A percentile compares a stretch with the other conserved stretches of the same genome.
Conservation (phyloP, 2,888 invertebrate genomes). For the Yponomeuta plumbellus region DNA sequence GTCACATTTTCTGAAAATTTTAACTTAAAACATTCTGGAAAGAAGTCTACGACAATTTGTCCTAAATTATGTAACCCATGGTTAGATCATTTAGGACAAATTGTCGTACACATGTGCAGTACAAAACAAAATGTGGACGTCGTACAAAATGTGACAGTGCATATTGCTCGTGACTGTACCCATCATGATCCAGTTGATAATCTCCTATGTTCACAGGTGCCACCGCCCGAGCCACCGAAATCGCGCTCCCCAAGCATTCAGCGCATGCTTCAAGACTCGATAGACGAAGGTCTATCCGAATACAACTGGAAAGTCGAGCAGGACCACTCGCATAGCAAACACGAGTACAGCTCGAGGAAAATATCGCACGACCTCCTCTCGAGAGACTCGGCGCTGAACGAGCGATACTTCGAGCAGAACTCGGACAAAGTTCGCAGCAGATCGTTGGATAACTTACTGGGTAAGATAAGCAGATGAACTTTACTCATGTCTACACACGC, state of each 20-base stretch:
- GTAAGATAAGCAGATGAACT: background rate
- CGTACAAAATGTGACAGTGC: too few species aligned
- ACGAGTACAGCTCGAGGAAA: constrained; percentile 74
- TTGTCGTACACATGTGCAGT: too few species aligned
- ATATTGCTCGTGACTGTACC: too few species aligned
- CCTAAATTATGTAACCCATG: too few species aligned
- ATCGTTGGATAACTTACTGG: constrained; percentile 88
- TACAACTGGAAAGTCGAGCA: constrained; percentile 67
- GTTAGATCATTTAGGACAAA: too few species aligned
- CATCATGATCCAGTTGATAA: too few species aligned
- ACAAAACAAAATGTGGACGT: too few species aligned
- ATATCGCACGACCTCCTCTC: constrained; percentile 87
- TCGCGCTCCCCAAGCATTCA: constrained; percentile 68
- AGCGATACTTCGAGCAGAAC: constrained; percentile 87
- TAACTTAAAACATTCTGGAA: too few species aligned
- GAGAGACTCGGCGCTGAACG: constrained; percentile 89
- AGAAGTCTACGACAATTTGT: too few species aligned
- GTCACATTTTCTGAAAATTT: too few species aligned
- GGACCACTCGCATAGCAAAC: constrained; percentile 38
- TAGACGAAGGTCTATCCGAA: constrained; percentile 60
- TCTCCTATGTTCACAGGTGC: constrained; percentile 56
- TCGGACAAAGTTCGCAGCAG: constrained; percentile 85
- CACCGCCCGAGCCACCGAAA: constrained; percentile 82
- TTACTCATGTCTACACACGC: too few species aligned
- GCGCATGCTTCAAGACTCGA: constrained; percentile 62